phyloP scores from a whole-genome alignment of 2,797 vertebrate genomes.

The Phalloptychus januarius region DNA sequence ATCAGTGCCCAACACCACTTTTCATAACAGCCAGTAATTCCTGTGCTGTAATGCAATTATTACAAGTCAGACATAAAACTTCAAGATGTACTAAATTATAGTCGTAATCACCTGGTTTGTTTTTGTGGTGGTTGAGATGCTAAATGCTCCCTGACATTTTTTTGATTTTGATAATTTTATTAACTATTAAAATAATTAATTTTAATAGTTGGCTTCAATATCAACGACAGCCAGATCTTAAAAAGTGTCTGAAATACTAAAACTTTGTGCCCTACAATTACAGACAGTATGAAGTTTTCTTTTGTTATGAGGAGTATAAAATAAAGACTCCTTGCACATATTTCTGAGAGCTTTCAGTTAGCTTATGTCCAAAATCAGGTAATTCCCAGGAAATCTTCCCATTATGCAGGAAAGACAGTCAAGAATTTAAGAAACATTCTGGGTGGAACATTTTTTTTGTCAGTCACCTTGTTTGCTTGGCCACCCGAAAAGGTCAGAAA shows the following conservation, averaged over 20 bases:
- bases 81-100: not conserved
- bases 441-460: too few relatives aligned
- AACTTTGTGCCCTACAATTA: not conserved
- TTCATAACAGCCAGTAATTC: constrained; percentile 1
- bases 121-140: not conserved
- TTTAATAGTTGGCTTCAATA: not conserved
- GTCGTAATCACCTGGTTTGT: not conserved
- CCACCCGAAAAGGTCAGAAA: too few relatives aligned
- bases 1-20: not conserved
- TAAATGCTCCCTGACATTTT: not conserved
- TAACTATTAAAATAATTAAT: too few relatives aligned
- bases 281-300: not conserved
- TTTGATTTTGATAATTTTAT: not conserved
- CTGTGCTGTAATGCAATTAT: not conserved
- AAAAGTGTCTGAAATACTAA: not conserved
- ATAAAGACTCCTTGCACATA: not conserved
- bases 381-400: too few relatives aligned
- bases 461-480: too few relatives aligned
- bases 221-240: not conserved
- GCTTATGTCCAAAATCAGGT: too few relatives aligned
- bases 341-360: not conserved
- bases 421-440: too few relatives aligned
- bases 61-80: not conserved
- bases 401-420: too few relatives aligned
- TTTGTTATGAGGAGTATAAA: not conserved